These are phyloP conservation scores for Ailuropoda melanoleuca DNA, from an alignment of 2,113 vertebrate genomes.

Conservation along the genomic window DNA sequence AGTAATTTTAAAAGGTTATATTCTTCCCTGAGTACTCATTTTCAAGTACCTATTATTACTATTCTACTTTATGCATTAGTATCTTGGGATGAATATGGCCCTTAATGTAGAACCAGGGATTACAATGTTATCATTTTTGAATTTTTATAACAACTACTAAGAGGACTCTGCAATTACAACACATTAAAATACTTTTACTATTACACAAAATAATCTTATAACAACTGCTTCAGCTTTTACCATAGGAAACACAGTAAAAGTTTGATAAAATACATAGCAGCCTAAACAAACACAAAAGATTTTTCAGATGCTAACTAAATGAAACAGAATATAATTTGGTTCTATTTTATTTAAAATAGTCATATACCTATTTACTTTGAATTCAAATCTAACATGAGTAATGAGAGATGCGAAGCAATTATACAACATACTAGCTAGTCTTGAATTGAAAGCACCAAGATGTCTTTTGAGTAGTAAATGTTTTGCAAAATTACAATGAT, in stretches of 20 bases:
- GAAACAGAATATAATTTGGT: neutral
- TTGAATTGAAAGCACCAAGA: neutral
- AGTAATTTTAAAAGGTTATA: conserved; percentile 80
- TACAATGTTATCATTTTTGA: conserved; percentile 79
- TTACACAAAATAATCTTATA: conserved; percentile 72
- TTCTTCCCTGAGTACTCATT: conserved; percentile 77
- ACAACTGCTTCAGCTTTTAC: conserved; percentile 58
- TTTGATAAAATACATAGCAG: conserved; percentile 49
- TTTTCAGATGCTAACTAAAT: conserved; percentile 52
- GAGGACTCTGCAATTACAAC: conserved; percentile 79
- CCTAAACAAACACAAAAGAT: conserved; percentile 62
- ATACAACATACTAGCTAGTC: neutral
- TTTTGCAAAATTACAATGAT: conserved; percentile 30
- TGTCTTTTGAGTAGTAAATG: neutral
- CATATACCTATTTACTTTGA: neutral
- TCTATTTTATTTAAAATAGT: conserved; percentile 26
- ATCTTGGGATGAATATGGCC: conserved; percentile 71
- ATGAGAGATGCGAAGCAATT: neutral
- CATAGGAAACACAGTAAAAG: conserved; percentile 38
- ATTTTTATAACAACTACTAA: conserved; percentile 78
- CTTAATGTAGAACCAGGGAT: conserved; percentile 72
- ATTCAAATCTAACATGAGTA: neutral
- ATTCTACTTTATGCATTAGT: conserved; percentile 77
- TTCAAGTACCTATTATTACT: conserved; percentile 79
- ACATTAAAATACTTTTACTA: conserved; percentile 81